Percentiles rank a stretch among this genome's conserved stretches.
phyloP scores from a whole-genome alignment of 2,797 vertebrate genomes.

The Artibeus lituratus region DNA sequence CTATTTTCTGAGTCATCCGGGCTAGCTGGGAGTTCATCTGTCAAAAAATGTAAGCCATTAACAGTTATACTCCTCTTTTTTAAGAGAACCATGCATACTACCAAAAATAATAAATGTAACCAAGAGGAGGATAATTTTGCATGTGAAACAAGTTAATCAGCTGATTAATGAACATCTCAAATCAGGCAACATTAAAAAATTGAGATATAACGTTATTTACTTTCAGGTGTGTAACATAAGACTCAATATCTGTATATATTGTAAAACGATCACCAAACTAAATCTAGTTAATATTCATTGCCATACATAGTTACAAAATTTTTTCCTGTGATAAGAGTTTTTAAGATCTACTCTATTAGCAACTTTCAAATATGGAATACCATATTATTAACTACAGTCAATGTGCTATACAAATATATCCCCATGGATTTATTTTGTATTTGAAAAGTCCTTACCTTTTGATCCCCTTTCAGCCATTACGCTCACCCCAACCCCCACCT shows the following conservation, averaged over 20 bases:
- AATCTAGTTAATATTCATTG: neutral
- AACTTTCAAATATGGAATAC: neutral
- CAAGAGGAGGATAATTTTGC: neutral
- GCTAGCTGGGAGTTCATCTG: conserved; percentile 90
- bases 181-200: neutral
- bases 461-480: neutral
- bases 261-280: neutral
- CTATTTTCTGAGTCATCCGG: conserved; percentile 97
- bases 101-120: neutral
- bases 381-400: neutral
- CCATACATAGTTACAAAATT: neutral
- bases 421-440: neutral
- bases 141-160: conserved; percentile 18
- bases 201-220: neutral
- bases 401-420: neutral
- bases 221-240: neutral
- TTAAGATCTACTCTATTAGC: neutral
- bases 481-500: neutral
- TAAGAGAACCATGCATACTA: neutral
- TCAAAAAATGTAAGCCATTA: conserved; percentile 63
- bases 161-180: conserved; percentile 14
- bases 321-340: neutral
- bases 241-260: neutral
- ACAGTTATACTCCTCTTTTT: neutral
- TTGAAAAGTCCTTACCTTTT: neutral